These are phyloP conservation scores for Oncorhynchus clarkii DNA, from an alignment of 2,113 vertebrate genomes.

Conservation along the genomic window DNA sequence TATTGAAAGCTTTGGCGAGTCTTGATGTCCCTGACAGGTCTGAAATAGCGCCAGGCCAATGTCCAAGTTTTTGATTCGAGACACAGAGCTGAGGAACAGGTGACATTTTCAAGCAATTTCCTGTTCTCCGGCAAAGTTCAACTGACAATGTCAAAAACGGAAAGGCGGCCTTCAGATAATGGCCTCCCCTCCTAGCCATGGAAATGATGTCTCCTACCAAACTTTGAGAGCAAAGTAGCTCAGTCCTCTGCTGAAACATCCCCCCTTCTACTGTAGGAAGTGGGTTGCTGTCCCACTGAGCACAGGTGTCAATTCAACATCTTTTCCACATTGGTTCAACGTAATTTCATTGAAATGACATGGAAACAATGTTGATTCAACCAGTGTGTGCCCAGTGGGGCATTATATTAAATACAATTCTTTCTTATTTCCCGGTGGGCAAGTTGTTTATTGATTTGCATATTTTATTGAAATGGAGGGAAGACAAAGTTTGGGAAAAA, in stretches of 20 bases:
- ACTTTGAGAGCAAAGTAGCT: constrained; percentile 11
- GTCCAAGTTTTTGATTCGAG: constrained; percentile 46
- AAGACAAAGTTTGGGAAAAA: constrained; percentile 16
- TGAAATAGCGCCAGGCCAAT: constrained; percentile 52
- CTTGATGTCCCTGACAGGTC: constrained; percentile 59
- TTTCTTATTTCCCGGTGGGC: not conserved
- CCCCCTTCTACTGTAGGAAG: not conserved
- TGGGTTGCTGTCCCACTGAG: not conserved
- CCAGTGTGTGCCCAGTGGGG: too few relatives aligned
- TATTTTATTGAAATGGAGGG: not conserved
- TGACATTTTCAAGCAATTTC: constrained; percentile 76
- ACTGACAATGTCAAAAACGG: constrained; percentile 53
- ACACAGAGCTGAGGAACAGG: constrained; percentile 32
- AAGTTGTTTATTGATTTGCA: not conserved
- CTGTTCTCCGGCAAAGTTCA: constrained; percentile 65
- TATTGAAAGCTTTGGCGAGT: constrained; percentile 61
- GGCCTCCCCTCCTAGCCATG: constrained; percentile 46
- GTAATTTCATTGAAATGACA: too few relatives aligned
- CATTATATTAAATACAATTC: not conserved
- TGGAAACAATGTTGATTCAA: too few relatives aligned
- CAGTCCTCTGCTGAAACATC: not conserved
- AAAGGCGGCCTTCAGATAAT: constrained; percentile 56
- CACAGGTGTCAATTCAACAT: too few relatives aligned
- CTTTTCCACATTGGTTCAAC: too few relatives aligned
- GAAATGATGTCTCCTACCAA: constrained; percentile 18